Percentiles rank a stretch among this genome's conserved stretches.
phyloP scores from a whole-genome alignment of 1,140 invertebrate species.

The Drosophila mauritiana region DNA sequence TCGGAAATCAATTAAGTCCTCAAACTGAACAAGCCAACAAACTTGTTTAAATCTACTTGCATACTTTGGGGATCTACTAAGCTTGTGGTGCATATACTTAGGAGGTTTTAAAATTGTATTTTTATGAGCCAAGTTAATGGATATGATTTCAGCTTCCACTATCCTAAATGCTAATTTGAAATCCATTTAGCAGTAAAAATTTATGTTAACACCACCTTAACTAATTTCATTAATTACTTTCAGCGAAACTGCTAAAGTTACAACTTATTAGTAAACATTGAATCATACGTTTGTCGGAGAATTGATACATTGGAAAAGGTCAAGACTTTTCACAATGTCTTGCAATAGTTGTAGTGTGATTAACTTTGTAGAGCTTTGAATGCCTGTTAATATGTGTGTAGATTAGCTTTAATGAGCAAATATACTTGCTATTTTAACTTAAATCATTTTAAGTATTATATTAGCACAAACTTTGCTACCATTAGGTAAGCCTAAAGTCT shows the following conservation, averaged over 20 bases:
- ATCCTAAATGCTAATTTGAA: not conserved
- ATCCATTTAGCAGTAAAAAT: not conserved
- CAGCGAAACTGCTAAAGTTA: not conserved
- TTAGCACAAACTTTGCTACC: too few relatives aligned
- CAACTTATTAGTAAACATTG: slow-evolving; percentile 4
- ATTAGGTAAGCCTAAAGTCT: too few relatives aligned
- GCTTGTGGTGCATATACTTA: slow-evolving; percentile 18
- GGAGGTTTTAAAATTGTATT: not conserved
- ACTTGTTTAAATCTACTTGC: not conserved
- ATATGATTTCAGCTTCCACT: not conserved
- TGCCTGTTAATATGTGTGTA: not conserved
- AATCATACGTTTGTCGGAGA: not conserved
- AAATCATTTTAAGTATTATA: too few relatives aligned
- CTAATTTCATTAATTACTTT: not conserved
- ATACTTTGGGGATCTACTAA: slow-evolving; percentile 20
- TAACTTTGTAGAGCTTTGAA: not conserved
- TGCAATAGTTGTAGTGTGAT: not conserved
- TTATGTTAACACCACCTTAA: not conserved
- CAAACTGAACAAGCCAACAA: not conserved
- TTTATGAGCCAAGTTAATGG: too few relatives aligned
- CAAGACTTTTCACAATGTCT: slow-evolving; percentile 3
- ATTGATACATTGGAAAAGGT: slow-evolving; percentile 1
- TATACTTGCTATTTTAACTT: not conserved
- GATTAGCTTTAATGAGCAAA: not conserved
- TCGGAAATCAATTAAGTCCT: not conserved